Percentiles rank a stretch among this genome's conserved stretches.
Conservation (phyloP, 2,888 invertebrate species). For the Limenitis camilla region DNA sequence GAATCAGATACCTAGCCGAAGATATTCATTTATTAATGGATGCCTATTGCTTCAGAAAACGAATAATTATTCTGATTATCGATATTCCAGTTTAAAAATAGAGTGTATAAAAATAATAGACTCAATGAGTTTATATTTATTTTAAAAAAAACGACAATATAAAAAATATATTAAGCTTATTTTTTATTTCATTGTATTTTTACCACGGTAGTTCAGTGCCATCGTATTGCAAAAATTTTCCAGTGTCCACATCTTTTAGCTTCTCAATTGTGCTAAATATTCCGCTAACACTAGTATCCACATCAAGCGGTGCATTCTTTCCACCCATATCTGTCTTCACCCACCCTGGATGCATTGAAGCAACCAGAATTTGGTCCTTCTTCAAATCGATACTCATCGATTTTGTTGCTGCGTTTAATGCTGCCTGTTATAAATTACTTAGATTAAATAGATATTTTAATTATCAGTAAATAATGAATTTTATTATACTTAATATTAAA, state of each 20-base stretch:
- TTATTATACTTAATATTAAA: neutral
- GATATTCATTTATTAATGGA: too few species aligned
- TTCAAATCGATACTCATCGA: slow-evolving; percentile 88
- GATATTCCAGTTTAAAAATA: too few species aligned
- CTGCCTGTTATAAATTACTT: slow-evolving; percentile 75
- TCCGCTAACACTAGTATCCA: slow-evolving; percentile 78
- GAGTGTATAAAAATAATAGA: too few species aligned
- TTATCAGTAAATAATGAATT: neutral
- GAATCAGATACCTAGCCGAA: too few species aligned
- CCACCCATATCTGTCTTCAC: slow-evolving; percentile 94
- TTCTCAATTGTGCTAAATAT: slow-evolving; percentile 79
- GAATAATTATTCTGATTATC: too few species aligned
- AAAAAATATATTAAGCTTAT: too few species aligned
- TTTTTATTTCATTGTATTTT: slow-evolving; percentile 13
- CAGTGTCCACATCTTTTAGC: slow-evolving; percentile 79
- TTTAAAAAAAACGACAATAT: too few species aligned
- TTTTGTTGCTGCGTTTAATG: slow-evolving; percentile 89
- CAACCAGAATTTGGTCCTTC: slow-evolving; percentile 81
- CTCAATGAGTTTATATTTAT: too few species aligned
- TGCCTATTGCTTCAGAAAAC: too few species aligned
- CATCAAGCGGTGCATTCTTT: slow-evolving; percentile 81
- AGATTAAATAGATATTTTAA: neutral
- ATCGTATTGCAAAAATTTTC: slow-evolving; percentile 85
- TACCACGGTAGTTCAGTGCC: slow-evolving; percentile 85
- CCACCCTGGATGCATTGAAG: slow-evolving; percentile 92